Evolutionary conservation across 2,113 vertebrate genomes (phyloP).

Genomic region (Serinus canaria): DNA sequence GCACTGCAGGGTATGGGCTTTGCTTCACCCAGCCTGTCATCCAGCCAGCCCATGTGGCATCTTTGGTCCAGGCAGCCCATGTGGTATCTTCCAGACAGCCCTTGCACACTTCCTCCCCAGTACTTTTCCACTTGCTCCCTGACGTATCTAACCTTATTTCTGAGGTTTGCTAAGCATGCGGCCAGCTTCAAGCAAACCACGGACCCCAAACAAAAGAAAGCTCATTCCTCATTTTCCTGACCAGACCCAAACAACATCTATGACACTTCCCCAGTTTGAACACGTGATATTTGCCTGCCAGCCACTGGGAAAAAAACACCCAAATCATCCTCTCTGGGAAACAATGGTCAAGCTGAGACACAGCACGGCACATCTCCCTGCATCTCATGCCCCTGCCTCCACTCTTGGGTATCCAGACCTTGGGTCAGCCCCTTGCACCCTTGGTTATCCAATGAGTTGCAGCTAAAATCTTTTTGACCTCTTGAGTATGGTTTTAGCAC

Average conservation of each 20-base stretch:
- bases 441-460: not conserved
- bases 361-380: not conserved
- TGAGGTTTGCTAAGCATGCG: not conserved
- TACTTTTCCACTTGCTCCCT: constrained; percentile 32
- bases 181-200: constrained; percentile 20
- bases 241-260: constrained; percentile 15
- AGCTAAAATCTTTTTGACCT: not conserved
- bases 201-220: constrained; percentile 61
- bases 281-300: not conserved
- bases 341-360: rapidly evolving
- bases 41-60: not conserved
- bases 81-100: not conserved
- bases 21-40: rapidly evolving
- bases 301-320: not conserved
- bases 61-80: not conserved
- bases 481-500: not conserved
- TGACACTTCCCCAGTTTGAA: constrained; percentile 45
- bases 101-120: not conserved
- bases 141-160: not conserved
- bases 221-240: constrained; percentile 45
- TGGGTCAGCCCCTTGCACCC: not conserved
- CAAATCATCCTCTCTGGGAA: not conserved
- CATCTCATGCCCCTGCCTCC: rapidly evolving
- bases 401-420: not conserved
- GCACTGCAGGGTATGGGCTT: rapidly evolving